Evolutionary conservation across 1,140 invertebrate species (phyloP).

Genomic region (Aradophagus sp.): DNA sequence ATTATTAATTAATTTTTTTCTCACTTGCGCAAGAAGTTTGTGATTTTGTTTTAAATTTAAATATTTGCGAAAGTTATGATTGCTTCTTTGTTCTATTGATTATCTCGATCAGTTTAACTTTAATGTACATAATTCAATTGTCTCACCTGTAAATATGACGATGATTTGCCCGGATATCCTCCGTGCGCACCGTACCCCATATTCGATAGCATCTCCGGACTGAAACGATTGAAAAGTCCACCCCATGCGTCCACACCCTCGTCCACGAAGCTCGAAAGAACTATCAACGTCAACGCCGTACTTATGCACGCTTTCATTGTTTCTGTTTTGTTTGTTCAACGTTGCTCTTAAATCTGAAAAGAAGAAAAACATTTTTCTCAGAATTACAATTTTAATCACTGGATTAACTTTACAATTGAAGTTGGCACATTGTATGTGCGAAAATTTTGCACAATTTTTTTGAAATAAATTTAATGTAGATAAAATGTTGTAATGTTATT

Average conservation of each 20-base stretch:
- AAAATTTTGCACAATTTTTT: too few relatives aligned
- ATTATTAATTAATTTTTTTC: too few relatives aligned
- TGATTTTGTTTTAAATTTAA: background rate
- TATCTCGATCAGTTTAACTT: too few relatives aligned
- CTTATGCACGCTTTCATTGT: slow-evolving; percentile 56
- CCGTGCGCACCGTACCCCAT: slow-evolving; percentile 83
- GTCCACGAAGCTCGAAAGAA: slow-evolving; percentile 63
- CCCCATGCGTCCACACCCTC: slow-evolving; percentile 80
- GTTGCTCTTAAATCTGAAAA: background rate
- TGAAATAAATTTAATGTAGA: too few relatives aligned
- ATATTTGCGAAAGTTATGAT: slow-evolving; percentile 10
- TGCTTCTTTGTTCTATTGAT: too few relatives aligned
- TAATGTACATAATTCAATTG: too few relatives aligned
- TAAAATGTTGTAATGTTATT: too few relatives aligned
- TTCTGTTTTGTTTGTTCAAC: background rate
- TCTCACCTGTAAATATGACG: slow-evolving; percentile 76
- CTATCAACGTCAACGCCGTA: slow-evolving; percentile 64
- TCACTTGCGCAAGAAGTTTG: too few relatives aligned
- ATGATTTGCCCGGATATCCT: slow-evolving; percentile 72
- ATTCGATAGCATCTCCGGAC: slow-evolving; percentile 87
- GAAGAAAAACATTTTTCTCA: too few relatives aligned
- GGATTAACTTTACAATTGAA: too few relatives aligned
- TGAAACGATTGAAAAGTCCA: slow-evolving; percentile 88
- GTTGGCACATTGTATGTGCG: too few relatives aligned
- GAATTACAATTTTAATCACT: too few relatives aligned